Conservation (phyloP, 2,113 vertebrate species). For the Melanotaenia duboulayi region DNA sequence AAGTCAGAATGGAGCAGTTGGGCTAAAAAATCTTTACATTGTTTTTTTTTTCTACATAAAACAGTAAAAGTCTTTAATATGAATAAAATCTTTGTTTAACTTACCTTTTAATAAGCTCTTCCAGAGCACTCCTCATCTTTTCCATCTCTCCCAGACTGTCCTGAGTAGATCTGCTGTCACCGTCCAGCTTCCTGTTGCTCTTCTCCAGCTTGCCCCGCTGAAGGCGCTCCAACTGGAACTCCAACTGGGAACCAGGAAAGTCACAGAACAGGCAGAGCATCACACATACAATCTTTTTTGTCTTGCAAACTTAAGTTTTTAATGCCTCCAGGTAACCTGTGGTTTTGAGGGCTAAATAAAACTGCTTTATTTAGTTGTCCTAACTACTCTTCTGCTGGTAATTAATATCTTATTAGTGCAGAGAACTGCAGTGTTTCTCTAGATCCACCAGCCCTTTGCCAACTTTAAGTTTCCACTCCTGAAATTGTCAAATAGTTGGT, state of each 20-base stretch:
- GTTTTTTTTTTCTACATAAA: no score
- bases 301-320: background rate
- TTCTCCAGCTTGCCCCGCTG: slow-evolving; percentile 78
- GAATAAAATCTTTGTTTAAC: background rate
- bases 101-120: slow-evolving; percentile 83
- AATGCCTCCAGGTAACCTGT: background rate
- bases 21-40: no score
- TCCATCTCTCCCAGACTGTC: slow-evolving; percentile 76
- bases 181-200: slow-evolving; percentile 77
- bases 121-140: slow-evolving; percentile 77
- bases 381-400: no score
- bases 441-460: no score
- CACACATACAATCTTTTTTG: background rate
- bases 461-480: no score
- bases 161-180: slow-evolving; percentile 73
- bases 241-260: slow-evolving; percentile 64
- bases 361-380: no score
- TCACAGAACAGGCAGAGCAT: background rate
- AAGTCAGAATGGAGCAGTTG: no score
- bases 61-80: no score
- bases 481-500: no score
- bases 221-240: slow-evolving; percentile 75
- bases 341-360: no score
- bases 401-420: no score
- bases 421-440: no score